Evolutionary conservation across 2,888 invertebrate species (phyloP).

Genomic region (Yponomeuta evonymella): DNA sequence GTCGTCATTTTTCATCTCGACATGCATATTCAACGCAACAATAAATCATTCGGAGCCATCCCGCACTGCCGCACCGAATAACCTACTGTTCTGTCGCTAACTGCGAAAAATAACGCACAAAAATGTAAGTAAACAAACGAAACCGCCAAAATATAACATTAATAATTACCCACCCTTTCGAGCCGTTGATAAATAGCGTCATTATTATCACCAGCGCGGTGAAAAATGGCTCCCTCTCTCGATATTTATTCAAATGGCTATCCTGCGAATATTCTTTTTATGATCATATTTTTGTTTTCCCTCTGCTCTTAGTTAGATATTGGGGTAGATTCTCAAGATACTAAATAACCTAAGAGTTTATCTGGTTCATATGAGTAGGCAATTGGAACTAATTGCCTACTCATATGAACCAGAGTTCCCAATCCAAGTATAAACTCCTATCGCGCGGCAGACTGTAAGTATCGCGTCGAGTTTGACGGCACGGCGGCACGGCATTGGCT

Average conservation of each 20-base stretch:
- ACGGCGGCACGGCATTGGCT: too few relatives aligned
- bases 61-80: slow-evolving; percentile 58
- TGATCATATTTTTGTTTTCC: slow-evolving; percentile 36
- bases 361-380: too few relatives aligned
- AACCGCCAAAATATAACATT: slow-evolving; percentile 63
- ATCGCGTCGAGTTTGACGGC: too few relatives aligned
- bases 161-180: slow-evolving; percentile 72
- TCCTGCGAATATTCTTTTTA: slow-evolving; percentile 51
- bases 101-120: slow-evolving; percentile 55
- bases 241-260: slow-evolving; percentile 67
- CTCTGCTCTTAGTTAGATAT: slow-evolving; percentile 19
- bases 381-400: not conserved
- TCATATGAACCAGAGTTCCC: not conserved
- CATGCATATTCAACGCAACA: slow-evolving; percentile 73
- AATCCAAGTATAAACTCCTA: too few relatives aligned
- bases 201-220: slow-evolving; percentile 68
- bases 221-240: slow-evolving; percentile 62
- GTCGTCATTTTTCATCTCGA: slow-evolving; percentile 72
- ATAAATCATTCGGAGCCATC: slow-evolving; percentile 68
- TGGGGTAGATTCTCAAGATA: not conserved
- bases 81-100: slow-evolving; percentile 59
- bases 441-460: too few relatives aligned
- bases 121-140: slow-evolving; percentile 63
- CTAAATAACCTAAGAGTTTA: not conserved
- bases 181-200: slow-evolving; percentile 71